These are phyloP conservation scores for Oxygymnocypris stewartii DNA, from an alignment of 2,113 vertebrate species.

Conservation along the genomic window DNA sequence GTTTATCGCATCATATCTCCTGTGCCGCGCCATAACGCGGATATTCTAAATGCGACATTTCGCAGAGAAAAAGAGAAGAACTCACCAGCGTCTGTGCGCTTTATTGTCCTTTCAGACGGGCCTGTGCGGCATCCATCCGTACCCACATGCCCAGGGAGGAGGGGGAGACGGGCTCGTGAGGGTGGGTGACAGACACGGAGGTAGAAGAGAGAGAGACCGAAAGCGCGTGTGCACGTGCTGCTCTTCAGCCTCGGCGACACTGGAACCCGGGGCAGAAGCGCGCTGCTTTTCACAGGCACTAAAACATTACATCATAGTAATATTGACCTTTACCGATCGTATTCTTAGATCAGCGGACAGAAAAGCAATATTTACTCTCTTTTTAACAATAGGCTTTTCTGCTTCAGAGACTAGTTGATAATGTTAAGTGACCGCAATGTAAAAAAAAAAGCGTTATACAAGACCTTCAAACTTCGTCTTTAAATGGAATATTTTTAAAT, in stretches of 20 bases:
- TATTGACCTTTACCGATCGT: background rate
- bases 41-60: slow-evolving; percentile 40
- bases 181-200: slow-evolving; percentile 78
- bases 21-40: slow-evolving; percentile 63
- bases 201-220: slow-evolving; percentile 63
- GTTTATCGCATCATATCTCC: slow-evolving; percentile 48
- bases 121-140: slow-evolving; percentile 83
- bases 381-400: background rate
- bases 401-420: background rate
- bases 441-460: background rate
- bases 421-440: background rate
- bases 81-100: slow-evolving; percentile 81
- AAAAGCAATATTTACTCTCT: background rate
- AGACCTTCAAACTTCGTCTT: background rate
- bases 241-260: background rate
- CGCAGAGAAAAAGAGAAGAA: slow-evolving; percentile 56
- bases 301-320: background rate
- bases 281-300: background rate
- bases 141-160: slow-evolving; percentile 80
- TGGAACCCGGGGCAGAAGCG: background rate
- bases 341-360: background rate
- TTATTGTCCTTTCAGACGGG: slow-evolving; percentile 81
- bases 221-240: background rate
- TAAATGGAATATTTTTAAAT: too few species aligned
- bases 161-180: slow-evolving; percentile 58